phyloP scores from a whole-genome alignment of 2,888 invertebrate genomes.

The Metacarcinus magister region DNA sequence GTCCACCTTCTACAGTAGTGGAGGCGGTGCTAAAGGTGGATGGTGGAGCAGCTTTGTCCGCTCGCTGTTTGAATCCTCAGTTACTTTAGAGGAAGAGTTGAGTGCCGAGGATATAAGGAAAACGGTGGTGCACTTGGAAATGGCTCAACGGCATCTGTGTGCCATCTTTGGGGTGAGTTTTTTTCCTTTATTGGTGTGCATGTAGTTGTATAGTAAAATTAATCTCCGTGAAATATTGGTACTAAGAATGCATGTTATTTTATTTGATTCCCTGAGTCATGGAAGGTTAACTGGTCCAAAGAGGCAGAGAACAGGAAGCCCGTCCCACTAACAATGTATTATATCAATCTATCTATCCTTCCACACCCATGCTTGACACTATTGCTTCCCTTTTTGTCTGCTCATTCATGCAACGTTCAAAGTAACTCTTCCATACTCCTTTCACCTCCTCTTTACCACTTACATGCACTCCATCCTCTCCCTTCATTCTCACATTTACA shows the following conservation, averaged over 20 bases:
- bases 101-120: conserved; percentile 70
- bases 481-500: too few relatives aligned
- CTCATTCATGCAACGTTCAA: too few relatives aligned
- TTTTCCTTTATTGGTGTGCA: background rate
- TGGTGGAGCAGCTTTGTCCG: conserved; percentile 57
- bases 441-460: too few relatives aligned
- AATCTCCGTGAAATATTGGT: background rate
- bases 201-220: background rate
- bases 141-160: conserved; percentile 64
- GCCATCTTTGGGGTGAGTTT: conserved; percentile 63
- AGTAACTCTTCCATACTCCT: too few relatives aligned
- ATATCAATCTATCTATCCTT: background rate
- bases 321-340: background rate
- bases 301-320: background rate
- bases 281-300: background rate
- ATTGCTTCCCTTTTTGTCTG: too few relatives aligned
- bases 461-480: too few relatives aligned
- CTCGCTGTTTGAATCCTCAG: conserved; percentile 59
- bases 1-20: background rate
- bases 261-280: background rate
- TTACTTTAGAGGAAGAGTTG: conserved; percentile 64
- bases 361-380: too few relatives aligned
- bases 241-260: background rate
- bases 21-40: conserved; percentile 28
- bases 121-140: conserved; percentile 71